These are phyloP conservation scores for Alexandromys oeconomus DNA, from an alignment of 2,797 vertebrate species.

Conservation along the genomic window DNA sequence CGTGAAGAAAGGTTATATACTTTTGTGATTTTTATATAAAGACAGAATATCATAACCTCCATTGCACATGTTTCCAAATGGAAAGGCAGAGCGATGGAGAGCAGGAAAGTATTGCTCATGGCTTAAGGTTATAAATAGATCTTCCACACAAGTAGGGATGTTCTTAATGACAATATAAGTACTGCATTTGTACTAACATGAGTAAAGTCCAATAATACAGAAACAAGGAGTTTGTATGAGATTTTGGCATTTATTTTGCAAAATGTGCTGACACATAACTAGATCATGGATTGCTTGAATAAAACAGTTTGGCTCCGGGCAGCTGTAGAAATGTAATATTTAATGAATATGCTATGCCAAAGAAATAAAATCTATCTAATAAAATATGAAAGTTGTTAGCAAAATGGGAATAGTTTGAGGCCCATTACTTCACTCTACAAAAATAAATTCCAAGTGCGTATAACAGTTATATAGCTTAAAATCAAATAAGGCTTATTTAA, in stretches of 20 bases:
- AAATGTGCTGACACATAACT: conserved; percentile 7
- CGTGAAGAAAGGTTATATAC: background rate
- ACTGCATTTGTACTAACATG: background rate
- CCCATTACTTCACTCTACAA: background rate
- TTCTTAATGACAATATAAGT: background rate
- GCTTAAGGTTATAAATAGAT: background rate
- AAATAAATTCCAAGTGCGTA: background rate
- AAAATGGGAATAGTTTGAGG: background rate
- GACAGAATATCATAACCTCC: background rate
- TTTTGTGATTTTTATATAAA: background rate
- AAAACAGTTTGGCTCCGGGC: conserved; percentile 23
- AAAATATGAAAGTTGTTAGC: conserved; percentile 19
- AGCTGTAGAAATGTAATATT: conserved; percentile 26
- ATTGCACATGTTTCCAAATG: background rate
- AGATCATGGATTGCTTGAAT: background rate
- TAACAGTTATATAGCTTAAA: conserved; percentile 48
- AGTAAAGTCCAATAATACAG: background rate
- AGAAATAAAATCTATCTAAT: conserved; percentile 12
- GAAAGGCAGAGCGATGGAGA: background rate
- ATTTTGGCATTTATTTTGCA: background rate
- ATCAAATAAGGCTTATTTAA: background rate
- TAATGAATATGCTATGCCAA: conserved; percentile 15
- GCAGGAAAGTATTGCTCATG: background rate
- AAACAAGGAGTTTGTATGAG: background rate
- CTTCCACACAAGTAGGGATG: background rate